Evolutionary conservation across 1,140 invertebrate species (phyloP).

Genomic region (Drosophila micromelanica): DNA sequence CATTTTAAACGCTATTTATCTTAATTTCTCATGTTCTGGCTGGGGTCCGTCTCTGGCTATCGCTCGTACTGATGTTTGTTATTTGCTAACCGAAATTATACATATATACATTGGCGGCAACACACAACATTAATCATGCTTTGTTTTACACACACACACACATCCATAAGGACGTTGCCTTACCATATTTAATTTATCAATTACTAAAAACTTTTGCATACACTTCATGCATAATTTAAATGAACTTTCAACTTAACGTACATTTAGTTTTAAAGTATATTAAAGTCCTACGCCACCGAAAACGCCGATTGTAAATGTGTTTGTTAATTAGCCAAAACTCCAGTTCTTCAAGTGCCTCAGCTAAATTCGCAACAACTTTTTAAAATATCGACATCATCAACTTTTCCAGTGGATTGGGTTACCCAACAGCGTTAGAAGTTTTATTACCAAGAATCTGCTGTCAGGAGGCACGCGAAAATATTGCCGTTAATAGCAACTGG

Average conservation of each 20-base stretch:
- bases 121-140: conserved; percentile 78
- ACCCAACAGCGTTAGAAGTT: conserved; percentile 64
- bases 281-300: conserved; percentile 46
- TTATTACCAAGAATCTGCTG: conserved; percentile 46
- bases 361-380: conserved; percentile 73
- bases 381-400: conserved; percentile 71
- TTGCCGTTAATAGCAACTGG: conserved; percentile 23
- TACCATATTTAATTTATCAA: conserved; percentile 50
- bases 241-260: conserved; percentile 34
- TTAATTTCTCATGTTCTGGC: conserved; percentile 56
- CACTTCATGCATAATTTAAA: conserved; percentile 69
- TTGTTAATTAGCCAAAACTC: conserved; percentile 75
- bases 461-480: conserved; percentile 35
- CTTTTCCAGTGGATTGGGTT: conserved; percentile 15
- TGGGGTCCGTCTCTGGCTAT: background rate
- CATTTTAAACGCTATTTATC: conserved; percentile 78
- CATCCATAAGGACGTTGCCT: conserved; percentile 3
- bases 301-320: conserved; percentile 42
- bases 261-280: conserved; percentile 49
- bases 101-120: conserved; percentile 71
- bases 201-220: conserved; percentile 42
- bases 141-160: conserved; percentile 53
- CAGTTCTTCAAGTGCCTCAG: conserved; percentile 64
- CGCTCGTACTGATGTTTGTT: conserved; percentile 63
- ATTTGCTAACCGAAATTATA: conserved; percentile 77